Evolutionary conservation across 2,797 vertebrate species (phyloP), one percentile per base, ranked within the genome.

Genomic region (Saguinus oedipus): DNA sequence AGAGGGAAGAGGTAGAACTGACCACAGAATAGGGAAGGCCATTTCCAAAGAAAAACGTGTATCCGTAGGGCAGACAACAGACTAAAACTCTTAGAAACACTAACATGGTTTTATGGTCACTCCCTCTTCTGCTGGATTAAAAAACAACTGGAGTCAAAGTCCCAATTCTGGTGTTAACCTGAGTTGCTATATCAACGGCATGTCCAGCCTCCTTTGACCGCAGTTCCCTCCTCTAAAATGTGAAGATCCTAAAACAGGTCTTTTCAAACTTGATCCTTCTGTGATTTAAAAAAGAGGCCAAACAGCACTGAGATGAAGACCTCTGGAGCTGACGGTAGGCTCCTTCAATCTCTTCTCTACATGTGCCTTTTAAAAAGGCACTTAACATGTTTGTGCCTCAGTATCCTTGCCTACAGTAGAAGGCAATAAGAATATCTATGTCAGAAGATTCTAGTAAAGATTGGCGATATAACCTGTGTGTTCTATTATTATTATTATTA

Each of bases 161-260:
- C 33, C 39, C 33, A 46, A 9, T 11, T 39, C 76, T 36, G 74
- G 30, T 27, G 17, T 33, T 74, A 64, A 78, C 44, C 72, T 27
- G 64, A 81, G 44, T 7, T 19, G 30, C 70, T 13, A 1, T 30
- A 55, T 83, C 91, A 39, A 24, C 13, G 19, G 68, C 26, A 14
- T 26, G 27, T 55, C 39, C 44, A n/a, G 4, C 3, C n/a, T 72
- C 39, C 70, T n/a, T 90, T 5, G 0, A 7, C 4, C 0, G 0
- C 61, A 85, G 30, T 46, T 90, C n/a, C 59, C 48, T 83, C 19
- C 1, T 55, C 46, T 89, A 44, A 12, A 39, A 80, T 33, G 1
- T 9, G 36, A 83, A 82, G 26, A 7, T 74, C 27, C 64, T 85
- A 48, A 57, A 50, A 76, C 11, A 53, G 30, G 5, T 44, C n/a